Conservation (phyloP, 2,113 vertebrate species). For the Ciconia maguari region DNA sequence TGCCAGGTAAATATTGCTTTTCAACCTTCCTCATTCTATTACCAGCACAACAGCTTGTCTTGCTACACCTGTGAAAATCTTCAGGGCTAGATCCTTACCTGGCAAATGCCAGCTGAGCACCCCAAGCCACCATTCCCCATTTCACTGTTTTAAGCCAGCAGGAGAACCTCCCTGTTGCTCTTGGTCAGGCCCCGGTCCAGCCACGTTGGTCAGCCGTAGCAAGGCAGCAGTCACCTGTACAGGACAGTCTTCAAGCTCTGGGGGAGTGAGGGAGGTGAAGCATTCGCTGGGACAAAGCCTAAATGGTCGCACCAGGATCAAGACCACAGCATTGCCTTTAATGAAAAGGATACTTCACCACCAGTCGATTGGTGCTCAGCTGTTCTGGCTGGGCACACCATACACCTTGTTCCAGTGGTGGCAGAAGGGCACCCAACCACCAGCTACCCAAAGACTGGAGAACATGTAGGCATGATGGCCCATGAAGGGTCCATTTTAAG, state of each 20-base stretch:
- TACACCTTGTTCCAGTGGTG: background rate
- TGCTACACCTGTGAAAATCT: background rate
- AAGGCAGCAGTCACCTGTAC: background rate
- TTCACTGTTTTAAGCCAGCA: background rate
- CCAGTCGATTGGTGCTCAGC: background rate
- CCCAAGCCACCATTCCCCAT: background rate
- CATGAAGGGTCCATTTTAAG: background rate
- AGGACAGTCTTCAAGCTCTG: background rate
- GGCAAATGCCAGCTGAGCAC: background rate
- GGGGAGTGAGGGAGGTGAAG: background rate
- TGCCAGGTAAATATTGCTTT: background rate
- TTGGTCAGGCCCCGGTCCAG: accelerated
- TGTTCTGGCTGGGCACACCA: background rate
- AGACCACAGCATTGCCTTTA: background rate
- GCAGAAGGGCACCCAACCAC: background rate
- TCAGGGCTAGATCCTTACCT: background rate
- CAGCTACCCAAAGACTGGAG: background rate
- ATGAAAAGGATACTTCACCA: background rate
- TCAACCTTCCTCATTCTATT: background rate
- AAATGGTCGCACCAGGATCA: background rate
- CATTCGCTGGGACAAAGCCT: background rate
- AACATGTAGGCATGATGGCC: too few species aligned
- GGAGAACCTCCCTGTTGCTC: background rate
- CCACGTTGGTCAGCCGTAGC: accelerated
- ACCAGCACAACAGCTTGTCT: background rate